phyloP scores from a whole-genome alignment of 2,888 invertebrate genomes.

The Esperia sulphurella region DNA sequence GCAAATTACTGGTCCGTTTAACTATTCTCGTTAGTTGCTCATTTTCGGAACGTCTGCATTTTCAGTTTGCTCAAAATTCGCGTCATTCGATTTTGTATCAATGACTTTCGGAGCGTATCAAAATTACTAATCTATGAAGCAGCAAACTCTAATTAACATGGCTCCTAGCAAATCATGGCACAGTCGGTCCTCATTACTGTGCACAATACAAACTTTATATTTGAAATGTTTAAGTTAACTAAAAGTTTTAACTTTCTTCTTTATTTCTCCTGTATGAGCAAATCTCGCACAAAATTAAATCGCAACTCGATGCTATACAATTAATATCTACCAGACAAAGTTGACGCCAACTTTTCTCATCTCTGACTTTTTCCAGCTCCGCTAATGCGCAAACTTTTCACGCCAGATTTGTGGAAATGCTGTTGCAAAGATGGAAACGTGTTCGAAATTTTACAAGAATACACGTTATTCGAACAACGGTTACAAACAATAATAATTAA shows the following conservation, averaged over 20 bases:
- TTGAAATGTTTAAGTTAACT: not conserved
- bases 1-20: conserved; percentile 74
- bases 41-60: conserved; percentile 72
- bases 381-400: conserved; percentile 58
- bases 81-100: conserved; percentile 27
- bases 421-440: conserved; percentile 28
- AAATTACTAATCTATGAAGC: no score
- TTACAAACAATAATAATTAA: not conserved
- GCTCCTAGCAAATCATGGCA: no score
- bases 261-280: not conserved
- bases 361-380: conserved; percentile 51
- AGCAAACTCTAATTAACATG: no score
- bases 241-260: not conserved
- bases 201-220: no score
- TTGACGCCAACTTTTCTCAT: conserved; percentile 55
- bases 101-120: conserved; percentile 2
- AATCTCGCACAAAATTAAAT: conserved; percentile 5
- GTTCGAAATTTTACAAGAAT: conserved; percentile 33
- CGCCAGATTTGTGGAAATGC: conserved; percentile 33
- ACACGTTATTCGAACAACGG: not conserved
- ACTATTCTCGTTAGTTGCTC: conserved; percentile 79
- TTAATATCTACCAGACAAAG: conserved; percentile 22
- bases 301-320: conserved; percentile 12
- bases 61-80: conserved; percentile 42
- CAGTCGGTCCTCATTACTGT: no score